A percentile compares a stretch with the other conserved stretches of the same genome.
phyloP scores from a whole-genome alignment of 2,113 vertebrate species.

The Eubucco bourcierii region DNA sequence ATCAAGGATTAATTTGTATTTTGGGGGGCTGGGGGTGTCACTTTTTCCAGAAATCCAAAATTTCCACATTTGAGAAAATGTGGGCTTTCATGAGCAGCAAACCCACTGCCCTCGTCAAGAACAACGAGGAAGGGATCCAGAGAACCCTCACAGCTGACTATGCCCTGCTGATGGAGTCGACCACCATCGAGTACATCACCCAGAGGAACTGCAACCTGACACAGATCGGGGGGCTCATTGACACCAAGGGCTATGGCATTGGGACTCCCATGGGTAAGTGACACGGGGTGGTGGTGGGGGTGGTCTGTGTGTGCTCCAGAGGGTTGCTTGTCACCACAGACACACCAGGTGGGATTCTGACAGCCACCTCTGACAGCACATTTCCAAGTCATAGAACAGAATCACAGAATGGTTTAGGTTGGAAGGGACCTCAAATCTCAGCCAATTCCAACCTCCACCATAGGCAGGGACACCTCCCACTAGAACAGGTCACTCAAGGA shows the following conservation, averaged over 20 bases:
- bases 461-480: too few relatives aligned
- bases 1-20: background rate
- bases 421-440: too few relatives aligned
- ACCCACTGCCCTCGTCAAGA: conserved; percentile 92
- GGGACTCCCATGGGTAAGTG: conserved; percentile 94
- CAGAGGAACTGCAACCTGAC: conserved; percentile 97
- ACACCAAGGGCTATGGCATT: conserved; percentile 98
- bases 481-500: too few relatives aligned
- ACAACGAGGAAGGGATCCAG: conserved; percentile 96
- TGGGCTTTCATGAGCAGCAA: conserved; percentile 99
- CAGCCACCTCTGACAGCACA: background rate
- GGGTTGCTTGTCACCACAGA: background rate
- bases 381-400: background rate
- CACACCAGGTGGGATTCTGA: too few relatives aligned
- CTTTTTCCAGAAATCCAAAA: conserved; percentile 90
- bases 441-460: too few relatives aligned
- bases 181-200: conserved; percentile 94
- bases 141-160: conserved; percentile 92
- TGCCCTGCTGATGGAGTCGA: conserved; percentile 96
- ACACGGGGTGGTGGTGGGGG: accelerated
- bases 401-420: too few relatives aligned
- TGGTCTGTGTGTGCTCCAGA: accelerated
- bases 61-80: conserved; percentile 99
- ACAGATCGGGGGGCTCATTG: conserved; percentile 93
- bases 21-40: background rate